A percentile compares a stretch with the other conserved stretches of the same genome.
Evolutionary conservation across 2,888 invertebrate species (phyloP).

Genomic region (Drosophila infuscata): DNA sequence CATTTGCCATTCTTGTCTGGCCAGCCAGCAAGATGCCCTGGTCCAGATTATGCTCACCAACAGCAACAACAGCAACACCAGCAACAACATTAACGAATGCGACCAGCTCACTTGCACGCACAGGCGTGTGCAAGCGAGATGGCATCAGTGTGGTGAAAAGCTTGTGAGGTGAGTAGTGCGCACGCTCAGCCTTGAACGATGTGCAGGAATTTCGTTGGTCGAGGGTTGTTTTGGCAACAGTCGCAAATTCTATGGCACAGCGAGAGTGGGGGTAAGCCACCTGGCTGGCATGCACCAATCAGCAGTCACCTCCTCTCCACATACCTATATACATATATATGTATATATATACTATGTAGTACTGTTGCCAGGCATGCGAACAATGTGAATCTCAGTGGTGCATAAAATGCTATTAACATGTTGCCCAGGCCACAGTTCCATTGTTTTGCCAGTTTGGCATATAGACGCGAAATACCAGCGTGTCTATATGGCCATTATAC

Average conservation of each 20-base stretch:
- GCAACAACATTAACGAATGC: slow-evolving; percentile 6
- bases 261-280: slow-evolving; percentile 51
- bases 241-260: slow-evolving; percentile 51
- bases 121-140: slow-evolving; percentile 13
- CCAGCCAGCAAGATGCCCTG: slow-evolving; percentile 70
- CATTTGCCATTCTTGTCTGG: slow-evolving; percentile 78
- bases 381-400: slow-evolving; percentile 75
- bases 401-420: slow-evolving; percentile 79
- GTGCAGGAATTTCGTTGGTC: slow-evolving; percentile 74
- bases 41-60: slow-evolving; percentile 74
- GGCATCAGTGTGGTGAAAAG: slow-evolving; percentile 81
- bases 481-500: slow-evolving; percentile 24
- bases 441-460: slow-evolving; percentile 55
- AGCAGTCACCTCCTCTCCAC: slow-evolving; percentile 33
- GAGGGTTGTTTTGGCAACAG: slow-evolving; percentile 79
- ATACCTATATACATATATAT: not conserved
- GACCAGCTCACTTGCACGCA: slow-evolving; percentile 46
- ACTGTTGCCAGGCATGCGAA: slow-evolving; percentile 44
- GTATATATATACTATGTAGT: slow-evolving; percentile 9
- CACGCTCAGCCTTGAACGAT: slow-evolving; percentile 54
- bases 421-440: slow-evolving; percentile 66
- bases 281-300: slow-evolving; percentile 68
- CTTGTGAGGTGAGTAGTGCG: slow-evolving; percentile 60
- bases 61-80: slow-evolving; percentile 29
- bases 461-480: slow-evolving; percentile 15